Evolutionary conservation across 2,888 invertebrate genomes (phyloP).

Genomic region (Chrysopilus asiliformis): DNA sequence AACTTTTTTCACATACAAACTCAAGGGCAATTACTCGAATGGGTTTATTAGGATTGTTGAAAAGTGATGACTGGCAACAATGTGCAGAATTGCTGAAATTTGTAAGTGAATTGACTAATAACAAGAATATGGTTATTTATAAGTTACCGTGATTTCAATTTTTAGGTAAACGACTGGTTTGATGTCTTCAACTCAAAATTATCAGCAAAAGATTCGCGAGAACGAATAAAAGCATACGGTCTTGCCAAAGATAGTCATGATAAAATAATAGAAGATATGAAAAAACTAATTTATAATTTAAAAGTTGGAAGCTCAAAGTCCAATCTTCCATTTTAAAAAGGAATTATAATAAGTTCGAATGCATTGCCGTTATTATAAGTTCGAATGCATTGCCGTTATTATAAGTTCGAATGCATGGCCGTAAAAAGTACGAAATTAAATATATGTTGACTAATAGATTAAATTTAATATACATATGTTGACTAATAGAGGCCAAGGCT

Average conservation of each 20-base stretch:
- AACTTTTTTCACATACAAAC: constrained; percentile 18
- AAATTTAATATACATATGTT: constrained; percentile 11
- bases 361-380: constrained; percentile 13
- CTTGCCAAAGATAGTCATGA: constrained; percentile 14
- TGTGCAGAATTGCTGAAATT: constrained; percentile 16
- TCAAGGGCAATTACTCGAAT: constrained; percentile 14
- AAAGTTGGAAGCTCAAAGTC: constrained; percentile 12
- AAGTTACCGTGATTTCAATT: constrained; percentile 1
- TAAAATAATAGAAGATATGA: constrained; percentile 15
- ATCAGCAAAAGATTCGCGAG: constrained; percentile 13
- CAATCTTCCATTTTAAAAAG: constrained; percentile 19
- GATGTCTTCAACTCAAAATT: constrained; percentile 17
- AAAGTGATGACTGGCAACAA: constrained; percentile 13
- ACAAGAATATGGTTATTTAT: background rate
- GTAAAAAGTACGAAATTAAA: constrained; percentile 11
- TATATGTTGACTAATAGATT: constrained; percentile 17
- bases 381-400: constrained; percentile 11
- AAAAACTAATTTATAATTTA: constrained; percentile 11
- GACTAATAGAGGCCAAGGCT: no score
- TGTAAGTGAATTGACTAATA: constrained; percentile 10
- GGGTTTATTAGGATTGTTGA: constrained; percentile 11
- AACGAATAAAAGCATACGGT: constrained; percentile 16
- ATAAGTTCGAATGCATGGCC: constrained; percentile 10
- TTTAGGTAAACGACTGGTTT: constrained; percentile 17
- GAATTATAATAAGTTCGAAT: constrained; percentile 15